Conservation (phyloP, 2,797 vertebrate genomes). For the Phoeniculus purpureus region DNA sequence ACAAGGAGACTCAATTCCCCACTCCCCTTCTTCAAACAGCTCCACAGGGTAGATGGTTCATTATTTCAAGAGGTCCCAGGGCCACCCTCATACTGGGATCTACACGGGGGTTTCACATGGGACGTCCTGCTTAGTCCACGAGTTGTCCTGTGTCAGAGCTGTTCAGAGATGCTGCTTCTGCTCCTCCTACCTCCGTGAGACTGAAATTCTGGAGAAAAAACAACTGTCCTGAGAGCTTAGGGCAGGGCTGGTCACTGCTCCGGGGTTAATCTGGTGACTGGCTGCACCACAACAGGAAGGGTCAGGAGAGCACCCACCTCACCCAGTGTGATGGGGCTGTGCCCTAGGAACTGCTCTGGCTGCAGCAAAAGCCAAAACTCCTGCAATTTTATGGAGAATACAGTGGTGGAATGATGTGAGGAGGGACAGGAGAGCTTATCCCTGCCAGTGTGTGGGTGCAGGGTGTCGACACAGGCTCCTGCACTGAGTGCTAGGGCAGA, state of each 20-base stretch:
- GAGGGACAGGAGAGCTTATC: background rate
- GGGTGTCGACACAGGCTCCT: background rate
- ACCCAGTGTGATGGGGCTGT: too few relatives aligned
- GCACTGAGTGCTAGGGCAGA: background rate
- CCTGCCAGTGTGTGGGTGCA: background rate
- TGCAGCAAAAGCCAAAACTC: background rate
- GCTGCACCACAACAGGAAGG: background rate
- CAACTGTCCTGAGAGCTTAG: too few relatives aligned
- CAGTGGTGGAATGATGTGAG: background rate
- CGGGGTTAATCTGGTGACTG: background rate
- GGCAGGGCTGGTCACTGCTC: background rate
- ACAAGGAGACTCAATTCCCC: too few relatives aligned
- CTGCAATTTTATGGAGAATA: background rate
- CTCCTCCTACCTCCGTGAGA: background rate
- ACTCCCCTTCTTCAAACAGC: background rate
- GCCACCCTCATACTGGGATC: background rate
- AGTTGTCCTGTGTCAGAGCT: background rate
- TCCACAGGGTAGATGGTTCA: fast-evolving
- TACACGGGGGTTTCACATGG: fast-evolving
- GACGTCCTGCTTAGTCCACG: background rate
- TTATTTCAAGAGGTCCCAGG: background rate
- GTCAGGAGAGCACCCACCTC: background rate
- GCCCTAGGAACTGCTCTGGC: background rate
- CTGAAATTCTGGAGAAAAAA: background rate
- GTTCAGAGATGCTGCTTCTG: background rate